Conservation (phyloP, 2,797 vertebrate species). For the Crypturellus tataupa region DNA sequence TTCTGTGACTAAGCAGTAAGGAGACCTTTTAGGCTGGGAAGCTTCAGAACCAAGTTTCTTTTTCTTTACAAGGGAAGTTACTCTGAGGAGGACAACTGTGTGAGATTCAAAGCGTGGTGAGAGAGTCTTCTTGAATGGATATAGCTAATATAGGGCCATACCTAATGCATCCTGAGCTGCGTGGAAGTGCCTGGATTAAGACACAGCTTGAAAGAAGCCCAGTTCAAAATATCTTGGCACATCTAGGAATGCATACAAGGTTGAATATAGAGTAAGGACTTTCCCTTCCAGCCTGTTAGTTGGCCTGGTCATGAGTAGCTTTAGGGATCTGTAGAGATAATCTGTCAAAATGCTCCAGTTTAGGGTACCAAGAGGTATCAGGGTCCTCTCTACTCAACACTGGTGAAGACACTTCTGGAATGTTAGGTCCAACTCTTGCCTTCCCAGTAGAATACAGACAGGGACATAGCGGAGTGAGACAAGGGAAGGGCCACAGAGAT, state of each 20-base stretch:
- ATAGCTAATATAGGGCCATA: too few species aligned
- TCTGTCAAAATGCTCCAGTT: background rate
- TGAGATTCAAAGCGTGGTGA: background rate
- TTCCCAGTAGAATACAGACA: background rate
- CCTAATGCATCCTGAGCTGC: fast-evolving
- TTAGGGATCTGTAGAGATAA: background rate
- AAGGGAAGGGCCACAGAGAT: background rate
- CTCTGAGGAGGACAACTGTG: background rate
- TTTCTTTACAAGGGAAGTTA: background rate
- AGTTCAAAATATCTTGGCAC: background rate
- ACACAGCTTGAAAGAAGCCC: background rate
- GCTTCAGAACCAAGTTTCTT: background rate
- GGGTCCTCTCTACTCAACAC: background rate
- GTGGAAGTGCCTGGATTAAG: background rate
- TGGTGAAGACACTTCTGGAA: background rate
- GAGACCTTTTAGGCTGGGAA: background rate
- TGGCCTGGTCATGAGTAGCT: background rate
- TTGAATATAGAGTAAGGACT: background rate
- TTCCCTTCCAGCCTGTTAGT: background rate
- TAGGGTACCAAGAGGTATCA: fast-evolving
- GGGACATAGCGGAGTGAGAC: fast-evolving
- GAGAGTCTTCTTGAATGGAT: background rate
- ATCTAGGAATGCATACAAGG: fast-evolving
- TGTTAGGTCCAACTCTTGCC: background rate
- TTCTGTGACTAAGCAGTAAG: background rate